Evolutionary conservation across 2,888 invertebrate species (phyloP), one percentile per base, ranked within the genome.

Genomic region (Argyra leucocephala): DNA sequence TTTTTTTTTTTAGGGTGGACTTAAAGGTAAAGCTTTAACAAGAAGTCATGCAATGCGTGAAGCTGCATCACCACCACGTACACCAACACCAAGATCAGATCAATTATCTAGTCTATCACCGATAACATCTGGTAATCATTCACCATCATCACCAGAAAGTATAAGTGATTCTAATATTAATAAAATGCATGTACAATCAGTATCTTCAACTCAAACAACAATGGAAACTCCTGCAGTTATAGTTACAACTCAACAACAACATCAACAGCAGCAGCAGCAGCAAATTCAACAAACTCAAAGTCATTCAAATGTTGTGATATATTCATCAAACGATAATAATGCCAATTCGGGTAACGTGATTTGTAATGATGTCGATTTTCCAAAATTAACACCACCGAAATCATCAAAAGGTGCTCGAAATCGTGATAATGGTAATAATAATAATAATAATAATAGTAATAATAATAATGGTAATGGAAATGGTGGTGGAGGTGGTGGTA

Each of bases 11-110:
- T 77, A 86, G 87, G 81, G 83, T 69, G 85, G 84, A 74, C 85
- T 88, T 78, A 91, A 91, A 83, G 84, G 89, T 69, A 91, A 91
- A 81, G 85, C 91, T 76, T 83, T 94, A 72, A 91, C 91, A 67
- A 86, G 95, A 74, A 93, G 93, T 75, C 91, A 92, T 82, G 95
- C 94, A 69, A 89, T 94, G 83, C 86, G 92, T 75, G 94, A 94
- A 78, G 88, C 91, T 69, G 86, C 90, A 63, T 85, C 85, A 26
- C 85, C 85, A 15, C 85, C 85, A 37, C 83, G 84, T 68, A 81
- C 83, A 62, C 77, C 81, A 23, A 83, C 85, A 57, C 85, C 84
- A 63, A 75, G 80, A 71, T 67, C 24, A 61, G 31, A 31, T 61
- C 59, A 59, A 59, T 23, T 48, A 48, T 48, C 59, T 59, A 23